These are phyloP conservation scores for Prionailurus bengalensis DNA, from an alignment of 2,113 vertebrate species.

Conservation along the genomic window DNA sequence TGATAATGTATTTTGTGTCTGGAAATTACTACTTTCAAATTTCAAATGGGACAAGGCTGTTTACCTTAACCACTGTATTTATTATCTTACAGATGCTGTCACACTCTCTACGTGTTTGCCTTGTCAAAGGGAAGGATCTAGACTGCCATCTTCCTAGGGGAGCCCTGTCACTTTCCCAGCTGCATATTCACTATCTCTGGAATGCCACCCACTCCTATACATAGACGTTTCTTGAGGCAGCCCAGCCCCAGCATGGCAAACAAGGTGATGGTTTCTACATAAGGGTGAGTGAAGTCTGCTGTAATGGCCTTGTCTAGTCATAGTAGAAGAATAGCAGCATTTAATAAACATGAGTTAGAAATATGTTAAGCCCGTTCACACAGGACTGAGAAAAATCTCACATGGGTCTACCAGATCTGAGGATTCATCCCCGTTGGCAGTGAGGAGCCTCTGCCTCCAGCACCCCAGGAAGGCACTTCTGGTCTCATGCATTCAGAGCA, in stretches of 20 bases:
- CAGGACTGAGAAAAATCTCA: not conserved
- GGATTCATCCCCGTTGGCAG: not conserved
- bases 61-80: not conserved
- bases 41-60: not conserved
- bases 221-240: not conserved
- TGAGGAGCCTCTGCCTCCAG: not conserved
- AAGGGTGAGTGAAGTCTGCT: not conserved
- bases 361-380: not conserved
- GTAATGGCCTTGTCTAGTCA: not conserved
- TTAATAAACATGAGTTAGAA: not conserved
- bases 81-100: not conserved
- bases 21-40: slow-evolving; percentile 19
- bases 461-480: not conserved
- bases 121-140: not conserved
- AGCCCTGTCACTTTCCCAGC: not conserved
- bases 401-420: not conserved
- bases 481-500: not conserved
- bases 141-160: not conserved
- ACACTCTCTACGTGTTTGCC: not conserved
- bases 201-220: not conserved
- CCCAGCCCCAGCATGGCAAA: not conserved
- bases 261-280: not conserved
- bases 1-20: not conserved
- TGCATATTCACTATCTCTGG: too few species aligned
- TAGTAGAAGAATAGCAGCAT: not conserved